These are phyloP conservation scores for Sialia sialis DNA, from an alignment of 2,113 vertebrate genomes.

Conservation along the genomic window DNA sequence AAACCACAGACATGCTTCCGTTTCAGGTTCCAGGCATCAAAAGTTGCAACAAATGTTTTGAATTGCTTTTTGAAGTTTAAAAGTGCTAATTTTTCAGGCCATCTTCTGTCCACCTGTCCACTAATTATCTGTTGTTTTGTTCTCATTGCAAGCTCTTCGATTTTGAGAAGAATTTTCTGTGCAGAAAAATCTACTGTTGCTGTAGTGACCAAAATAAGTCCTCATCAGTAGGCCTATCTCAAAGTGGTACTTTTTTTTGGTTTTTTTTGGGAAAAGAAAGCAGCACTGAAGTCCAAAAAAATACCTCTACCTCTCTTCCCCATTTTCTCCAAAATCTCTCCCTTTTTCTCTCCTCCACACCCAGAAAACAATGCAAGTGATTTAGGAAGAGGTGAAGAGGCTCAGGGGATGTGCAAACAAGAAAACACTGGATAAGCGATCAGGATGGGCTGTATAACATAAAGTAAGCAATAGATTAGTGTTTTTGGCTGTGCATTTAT, in stretches of 20 bases:
- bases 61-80: not conserved
- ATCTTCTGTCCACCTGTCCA: not conserved
- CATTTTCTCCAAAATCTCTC: not conserved
- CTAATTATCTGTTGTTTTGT: not conserved
- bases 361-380: not conserved
- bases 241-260: not conserved
- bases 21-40: not conserved
- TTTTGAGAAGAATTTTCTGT: not conserved
- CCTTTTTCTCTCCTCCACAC: not conserved
- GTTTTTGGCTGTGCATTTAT: not conserved
- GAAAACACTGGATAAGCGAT: not conserved
- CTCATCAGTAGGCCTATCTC: not conserved
- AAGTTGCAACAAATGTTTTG: not conserved
- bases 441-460: not conserved
- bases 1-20: not conserved
- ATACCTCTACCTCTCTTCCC: not conserved
- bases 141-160: not conserved
- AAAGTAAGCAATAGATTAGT: not conserved
- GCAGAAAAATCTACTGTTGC: not conserved
- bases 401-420: not conserved
- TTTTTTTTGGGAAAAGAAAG: not conserved
- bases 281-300: not conserved
- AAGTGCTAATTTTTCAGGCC: not conserved
- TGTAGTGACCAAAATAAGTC: not conserved
- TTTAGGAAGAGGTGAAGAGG: not conserved